Evolutionary conservation across 2,888 invertebrate genomes (phyloP), one percentile per base, ranked within the genome.

Genomic region (Pocota personata): DNA sequence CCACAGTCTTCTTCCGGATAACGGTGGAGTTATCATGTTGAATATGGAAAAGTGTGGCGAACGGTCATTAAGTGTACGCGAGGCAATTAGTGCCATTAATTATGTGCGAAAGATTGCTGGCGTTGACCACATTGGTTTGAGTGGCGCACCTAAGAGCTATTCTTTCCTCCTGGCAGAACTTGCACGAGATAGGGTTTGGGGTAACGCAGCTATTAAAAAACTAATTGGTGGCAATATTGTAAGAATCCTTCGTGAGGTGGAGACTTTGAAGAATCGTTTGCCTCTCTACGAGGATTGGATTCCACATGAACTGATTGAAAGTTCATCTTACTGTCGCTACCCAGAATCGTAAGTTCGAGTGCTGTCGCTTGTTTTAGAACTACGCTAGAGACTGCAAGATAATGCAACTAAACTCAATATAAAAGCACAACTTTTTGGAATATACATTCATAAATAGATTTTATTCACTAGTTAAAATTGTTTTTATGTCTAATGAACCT

Each of bases 91-190:
- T 88, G 95, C 95, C 88, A 95, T 95, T 88, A 95, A 95, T 90
- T 94, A 95, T 91, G 94, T 95, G 87, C 93, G 95, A 58, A 93
- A 93, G 87, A 93, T 94, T 60, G 94, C 95, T 55, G 95, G 95
- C 8, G 94, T 95, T 37, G 95, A 95, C 89, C 95, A 95, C 88
- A 94, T 95, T 73, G 95, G 95, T 3, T 92, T 95, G 27, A 95
- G 95, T 21, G 91, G 93, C 10, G 92, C 93, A 2, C 93, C 93
- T 82, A 91, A 92, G 57, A 92, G 92, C 80, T 95, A 95, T 89
- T 94, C 95, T 0, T 92, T 94, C 21, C 90, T 95, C 19, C 91
- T 95, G 83, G 95, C 95, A 4, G 95, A 95, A 89, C 89, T 95
- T 60, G 93, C 94, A 0, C 91, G 94, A 27, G 94, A 94, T 88